Conservation (phyloP, 2,113 vertebrate species). For the Scortum barcoo region DNA sequence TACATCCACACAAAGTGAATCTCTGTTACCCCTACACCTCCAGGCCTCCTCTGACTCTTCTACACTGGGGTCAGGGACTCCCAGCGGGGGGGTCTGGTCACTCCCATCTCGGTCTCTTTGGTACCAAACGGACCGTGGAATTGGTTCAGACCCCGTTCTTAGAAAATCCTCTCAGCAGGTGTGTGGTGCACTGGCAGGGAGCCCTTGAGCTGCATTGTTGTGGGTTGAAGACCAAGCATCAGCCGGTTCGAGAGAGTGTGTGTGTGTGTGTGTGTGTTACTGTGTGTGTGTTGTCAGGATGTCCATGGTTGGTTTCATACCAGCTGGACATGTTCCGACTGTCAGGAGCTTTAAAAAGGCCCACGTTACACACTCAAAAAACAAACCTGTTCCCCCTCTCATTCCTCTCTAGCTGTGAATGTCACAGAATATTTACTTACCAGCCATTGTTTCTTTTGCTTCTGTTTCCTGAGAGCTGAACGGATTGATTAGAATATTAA, state of each 20-base stretch:
- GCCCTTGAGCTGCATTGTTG: slow-evolving; percentile 32
- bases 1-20: slow-evolving; percentile 25
- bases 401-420: not conserved
- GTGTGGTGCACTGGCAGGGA: slow-evolving; percentile 28
- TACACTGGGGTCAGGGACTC: slow-evolving; percentile 50
- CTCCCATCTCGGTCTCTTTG: slow-evolving; percentile 54
- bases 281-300: slow-evolving; percentile 25
- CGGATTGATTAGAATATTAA: not conserved
- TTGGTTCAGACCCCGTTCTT: slow-evolving; percentile 56
- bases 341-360: slow-evolving; percentile 43
- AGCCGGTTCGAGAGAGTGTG: not conserved
- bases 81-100: slow-evolving; percentile 37
- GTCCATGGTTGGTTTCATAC: slow-evolving; percentile 40
- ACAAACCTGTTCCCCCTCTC: slow-evolving; percentile 17
- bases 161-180: slow-evolving; percentile 61
- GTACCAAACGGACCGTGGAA: slow-evolving; percentile 75
- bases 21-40: slow-evolving; percentile 25
- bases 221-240: slow-evolving; percentile 6
- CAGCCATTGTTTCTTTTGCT: not conserved
- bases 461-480: not conserved
- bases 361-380: not conserved
- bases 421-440: not conserved
- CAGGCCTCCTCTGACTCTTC: slow-evolving; percentile 16
- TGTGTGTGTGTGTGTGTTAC: slow-evolving; percentile 33
- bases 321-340: slow-evolving; percentile 53